Evolutionary conservation across 2,888 invertebrate species (phyloP), one percentile per base, ranked within the genome.

Genomic region (Lepidochitona cinerea): DNA sequence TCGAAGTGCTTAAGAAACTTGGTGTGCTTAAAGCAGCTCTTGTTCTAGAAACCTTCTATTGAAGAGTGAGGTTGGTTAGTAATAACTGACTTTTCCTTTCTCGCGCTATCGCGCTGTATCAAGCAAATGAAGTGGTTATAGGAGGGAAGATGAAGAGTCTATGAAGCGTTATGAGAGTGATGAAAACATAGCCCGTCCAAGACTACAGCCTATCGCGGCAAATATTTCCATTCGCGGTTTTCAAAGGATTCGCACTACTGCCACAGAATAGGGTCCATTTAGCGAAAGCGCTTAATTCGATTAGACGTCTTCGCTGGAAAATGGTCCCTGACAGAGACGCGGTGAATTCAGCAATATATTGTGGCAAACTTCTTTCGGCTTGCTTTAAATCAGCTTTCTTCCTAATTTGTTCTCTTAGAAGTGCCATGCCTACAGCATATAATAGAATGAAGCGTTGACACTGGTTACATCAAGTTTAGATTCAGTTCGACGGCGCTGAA

Each of bases 381-480:
- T 59, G 59, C 26, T 59, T 59, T 59, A 59, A 59, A 59, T 59
- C 59, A 59, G 59, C 59, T 59, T 59, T 59, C n/a, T 59, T 32
- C 14, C 59, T 59, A 59, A 59, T 59, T 59, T 59, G 59, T 59
- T 59, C 59, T 29, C 59, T 59, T 59, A 29, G 59, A 32, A 59
- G 59, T 32, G 29, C 59, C 12, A 32, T 29, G 59, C 59, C 29
- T 59, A 23, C 26, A 32, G 59, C 59, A 59, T 29, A 59, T 59
- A 59, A 59, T 59, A 32, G 59, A 59, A 59, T 59, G 59, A 59
- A 26, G 59, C 59, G 59, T 26, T 59, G 59, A 59, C 59, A 59
- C 26, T 59, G 59, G 59, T 59, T 59, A 59, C 59, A 59, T 59
- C 59, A 59, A 59, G 59, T 59, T 59, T 59, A 32, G 59, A 59